These are phyloP conservation scores for Syngnathoides biaculeatus DNA, from an alignment of 2,113 vertebrate genomes.

Conservation along the genomic window DNA sequence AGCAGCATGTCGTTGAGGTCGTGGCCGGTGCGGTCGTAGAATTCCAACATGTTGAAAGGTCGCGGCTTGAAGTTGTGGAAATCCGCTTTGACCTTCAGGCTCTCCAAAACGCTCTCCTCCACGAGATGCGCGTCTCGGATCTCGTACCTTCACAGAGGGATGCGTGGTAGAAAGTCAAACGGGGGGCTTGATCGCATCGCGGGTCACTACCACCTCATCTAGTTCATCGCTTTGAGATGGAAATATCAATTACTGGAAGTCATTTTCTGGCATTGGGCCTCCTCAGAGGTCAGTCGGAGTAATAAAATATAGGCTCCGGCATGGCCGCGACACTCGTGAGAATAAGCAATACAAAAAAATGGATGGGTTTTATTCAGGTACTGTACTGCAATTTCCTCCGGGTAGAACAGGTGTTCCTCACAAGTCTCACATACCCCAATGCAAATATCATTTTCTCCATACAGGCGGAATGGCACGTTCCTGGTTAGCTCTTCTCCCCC, in stretches of 20 bases:
- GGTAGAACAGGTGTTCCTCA: slow-evolving; percentile 13
- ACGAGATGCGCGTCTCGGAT: slow-evolving; percentile 92
- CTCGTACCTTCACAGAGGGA: slow-evolving; percentile 79
- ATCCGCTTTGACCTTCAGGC: slow-evolving; percentile 90
- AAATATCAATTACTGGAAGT: neutral
- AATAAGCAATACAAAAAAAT: neutral
- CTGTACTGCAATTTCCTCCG: slow-evolving; percentile 11
- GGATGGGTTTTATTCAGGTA: slow-evolving; percentile 11
- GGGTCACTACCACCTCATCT: neutral
- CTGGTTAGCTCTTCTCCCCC: no score
- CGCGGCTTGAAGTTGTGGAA: slow-evolving; percentile 96
- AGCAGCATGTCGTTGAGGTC: slow-evolving; percentile 95
- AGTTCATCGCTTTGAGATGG: neutral
- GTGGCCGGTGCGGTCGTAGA: slow-evolving; percentile 92
- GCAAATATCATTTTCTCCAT: neutral
- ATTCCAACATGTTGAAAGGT: slow-evolving; percentile 97
- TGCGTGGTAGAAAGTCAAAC: neutral
- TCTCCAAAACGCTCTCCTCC: slow-evolving; percentile 91
- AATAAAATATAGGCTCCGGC: no score
- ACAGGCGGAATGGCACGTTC: neutral
- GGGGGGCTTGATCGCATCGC: neutral
- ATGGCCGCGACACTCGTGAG: no score
- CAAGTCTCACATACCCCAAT: neutral
- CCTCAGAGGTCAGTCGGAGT: slow-evolving; percentile 12
- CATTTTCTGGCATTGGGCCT: slow-evolving; percentile 19